Evolutionary conservation across 2,797 vertebrate species (phyloP).

Genomic region (Passerculus sandwichensis): DNA sequence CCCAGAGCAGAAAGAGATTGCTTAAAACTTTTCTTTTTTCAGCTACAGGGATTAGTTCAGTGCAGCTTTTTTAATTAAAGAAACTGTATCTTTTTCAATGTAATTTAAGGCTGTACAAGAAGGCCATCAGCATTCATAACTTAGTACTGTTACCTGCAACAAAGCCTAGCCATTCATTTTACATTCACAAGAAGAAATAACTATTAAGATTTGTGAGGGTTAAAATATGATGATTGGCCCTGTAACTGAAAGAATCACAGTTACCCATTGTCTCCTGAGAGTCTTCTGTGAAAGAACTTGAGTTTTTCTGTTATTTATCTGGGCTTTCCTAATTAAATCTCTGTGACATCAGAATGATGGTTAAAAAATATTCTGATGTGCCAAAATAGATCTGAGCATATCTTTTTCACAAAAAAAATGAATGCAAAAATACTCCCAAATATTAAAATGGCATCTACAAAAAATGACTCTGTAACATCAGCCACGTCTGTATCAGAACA

Average conservation of each 20-base stretch:
- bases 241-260: constrained; percentile 6
- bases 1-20: constrained; percentile 84
- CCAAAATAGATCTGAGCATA: constrained; percentile 13
- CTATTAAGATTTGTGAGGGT: constrained; percentile 48
- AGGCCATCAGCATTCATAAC: constrained; percentile 83
- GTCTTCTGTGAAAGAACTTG: constrained; percentile 53
- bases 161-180: constrained; percentile 66
- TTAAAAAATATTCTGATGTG: constrained; percentile 48
- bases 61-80: constrained; percentile 96
- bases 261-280: constrained; percentile 59
- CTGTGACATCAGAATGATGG: constrained; percentile 13
- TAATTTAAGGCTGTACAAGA: constrained; percentile 86
- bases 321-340: constrained; percentile 70
- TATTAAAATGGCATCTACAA: constrained; percentile 26
- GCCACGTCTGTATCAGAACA: background rate
- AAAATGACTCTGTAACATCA: constrained; percentile 11
- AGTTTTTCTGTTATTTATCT: constrained; percentile 51
- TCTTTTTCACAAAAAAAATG: background rate
- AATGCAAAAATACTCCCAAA: background rate
- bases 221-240: constrained; percentile 44
- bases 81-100: constrained; percentile 88
- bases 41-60: constrained; percentile 89
- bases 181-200: constrained; percentile 39
- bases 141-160: constrained; percentile 75
- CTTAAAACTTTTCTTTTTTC: constrained; percentile 86